These are phyloP conservation scores for Pampus argenteus DNA, from an alignment of 2,797 vertebrate genomes.

Conservation along the genomic window DNA sequence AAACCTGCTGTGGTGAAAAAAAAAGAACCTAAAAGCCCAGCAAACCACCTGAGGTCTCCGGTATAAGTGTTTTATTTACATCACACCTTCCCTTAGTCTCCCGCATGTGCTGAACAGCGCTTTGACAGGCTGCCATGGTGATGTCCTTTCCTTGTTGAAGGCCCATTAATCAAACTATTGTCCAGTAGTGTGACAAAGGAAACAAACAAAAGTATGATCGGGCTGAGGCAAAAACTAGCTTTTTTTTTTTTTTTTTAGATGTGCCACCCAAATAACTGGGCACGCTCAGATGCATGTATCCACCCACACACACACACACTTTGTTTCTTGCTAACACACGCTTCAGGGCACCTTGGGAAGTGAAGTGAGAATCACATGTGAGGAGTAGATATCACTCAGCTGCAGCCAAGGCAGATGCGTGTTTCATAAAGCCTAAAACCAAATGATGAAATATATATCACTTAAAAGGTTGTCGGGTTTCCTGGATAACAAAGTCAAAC, in stretches of 20 bases:
- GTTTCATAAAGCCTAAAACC: slow-evolving; percentile 16
- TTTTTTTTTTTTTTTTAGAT: slow-evolving; percentile 65
- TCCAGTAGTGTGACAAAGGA: slow-evolving; percentile 67
- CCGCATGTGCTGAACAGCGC: slow-evolving; percentile 44
- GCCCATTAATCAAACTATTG: slow-evolving; percentile 73
- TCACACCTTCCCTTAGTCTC: slow-evolving; percentile 38
- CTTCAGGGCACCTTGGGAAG: neutral
- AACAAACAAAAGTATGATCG: slow-evolving; percentile 64
- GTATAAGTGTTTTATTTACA: slow-evolving; percentile 61
- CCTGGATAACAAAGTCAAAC: neutral
- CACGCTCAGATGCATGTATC: slow-evolving; percentile 32
- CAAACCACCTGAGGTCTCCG: slow-evolving; percentile 30
- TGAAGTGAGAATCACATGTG: slow-evolving; percentile 43
- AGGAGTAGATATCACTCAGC: slow-evolving; percentile 20
- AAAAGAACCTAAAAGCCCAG: slow-evolving; percentile 20
- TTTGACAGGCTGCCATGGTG: slow-evolving; percentile 51
- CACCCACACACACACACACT: slow-evolving; percentile 11
- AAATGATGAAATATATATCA: neutral
- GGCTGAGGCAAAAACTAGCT: slow-evolving; percentile 52
- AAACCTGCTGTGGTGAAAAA: slow-evolving; percentile 21
- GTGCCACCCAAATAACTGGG: slow-evolving; percentile 21
- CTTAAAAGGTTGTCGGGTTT: slow-evolving; percentile 2
- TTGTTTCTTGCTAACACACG: slow-evolving; percentile 19
- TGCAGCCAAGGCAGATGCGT: slow-evolving; percentile 28
- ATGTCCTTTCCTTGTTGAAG: slow-evolving; percentile 59